Conservation (phyloP, 2,797 vertebrate species). For the Gorsachius magnificus region DNA sequence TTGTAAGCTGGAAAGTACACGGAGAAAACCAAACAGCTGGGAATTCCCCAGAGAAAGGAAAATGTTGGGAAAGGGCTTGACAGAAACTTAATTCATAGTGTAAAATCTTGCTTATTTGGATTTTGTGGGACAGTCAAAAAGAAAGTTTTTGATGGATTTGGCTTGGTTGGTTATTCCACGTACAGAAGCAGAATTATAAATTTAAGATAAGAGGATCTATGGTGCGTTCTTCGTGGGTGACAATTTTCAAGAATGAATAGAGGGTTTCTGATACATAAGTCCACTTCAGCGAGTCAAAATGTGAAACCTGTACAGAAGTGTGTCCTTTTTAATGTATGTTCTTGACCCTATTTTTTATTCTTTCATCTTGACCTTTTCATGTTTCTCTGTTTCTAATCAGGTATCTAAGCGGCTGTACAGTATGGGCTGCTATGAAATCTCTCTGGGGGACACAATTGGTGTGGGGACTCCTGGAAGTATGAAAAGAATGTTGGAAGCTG, state of each 20-base stretch:
- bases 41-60: background rate
- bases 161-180: background rate
- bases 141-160: background rate
- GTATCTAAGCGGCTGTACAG: conserved; percentile 89
- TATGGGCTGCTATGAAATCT: conserved; percentile 95
- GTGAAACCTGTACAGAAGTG: background rate
- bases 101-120: background rate
- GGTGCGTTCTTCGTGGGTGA: background rate
- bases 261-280: background rate
- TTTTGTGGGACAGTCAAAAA: background rate
- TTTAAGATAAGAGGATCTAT: background rate
- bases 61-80: background rate
- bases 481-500: conserved; percentile 87
- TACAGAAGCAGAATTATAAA: background rate
- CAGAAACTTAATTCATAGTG: background rate
- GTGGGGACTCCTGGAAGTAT: conserved; percentile 91
- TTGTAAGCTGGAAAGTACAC: background rate
- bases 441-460: conserved; percentile 91
- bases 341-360: background rate
- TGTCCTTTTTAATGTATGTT: background rate
- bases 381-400: conserved; percentile 69
- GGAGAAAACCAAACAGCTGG: conserved; percentile 2
- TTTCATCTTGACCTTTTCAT: background rate
- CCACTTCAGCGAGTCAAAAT: background rate
- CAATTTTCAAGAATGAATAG: background rate